A percentile compares a stretch with the other conserved stretches of the same genome.
Evolutionary conservation across 1,140 invertebrate species (phyloP).

Genomic region (Pteromalus puparum): DNA sequence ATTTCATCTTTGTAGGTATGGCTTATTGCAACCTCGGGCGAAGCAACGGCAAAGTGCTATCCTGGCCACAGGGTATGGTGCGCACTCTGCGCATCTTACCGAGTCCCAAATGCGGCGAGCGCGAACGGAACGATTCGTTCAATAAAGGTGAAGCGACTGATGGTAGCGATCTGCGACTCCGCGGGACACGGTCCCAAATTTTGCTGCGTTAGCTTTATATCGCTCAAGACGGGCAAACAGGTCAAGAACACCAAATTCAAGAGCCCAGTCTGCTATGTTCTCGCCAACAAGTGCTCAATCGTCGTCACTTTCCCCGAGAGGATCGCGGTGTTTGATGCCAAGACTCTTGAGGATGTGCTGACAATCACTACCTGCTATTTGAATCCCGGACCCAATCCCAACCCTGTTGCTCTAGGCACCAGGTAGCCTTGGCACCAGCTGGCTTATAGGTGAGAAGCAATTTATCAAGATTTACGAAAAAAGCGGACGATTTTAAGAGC

Average conservation of each 20-base stretch:
- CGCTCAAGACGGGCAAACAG: constrained; percentile 91
- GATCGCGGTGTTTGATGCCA: constrained; percentile 93
- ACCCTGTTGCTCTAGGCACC: constrained; percentile 92
- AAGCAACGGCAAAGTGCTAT: constrained; percentile 91
- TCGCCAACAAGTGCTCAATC: constrained; percentile 88
- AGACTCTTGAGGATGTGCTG: constrained; percentile 89
- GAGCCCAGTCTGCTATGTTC: constrained; percentile 90
- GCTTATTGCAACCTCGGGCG: constrained; percentile 87
- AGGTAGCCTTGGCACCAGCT: constrained; percentile 77
- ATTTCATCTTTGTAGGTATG: constrained; percentile 78
- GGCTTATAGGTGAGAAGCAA: constrained; percentile 76
- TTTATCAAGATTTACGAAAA: not conserved
- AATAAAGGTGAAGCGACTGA: constrained; percentile 86
- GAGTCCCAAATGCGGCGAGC: constrained; percentile 79
- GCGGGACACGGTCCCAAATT: constrained; percentile 87
- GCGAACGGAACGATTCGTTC: constrained; percentile 80
- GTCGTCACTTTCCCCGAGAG: constrained; percentile 92
- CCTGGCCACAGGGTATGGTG: constrained; percentile 91
- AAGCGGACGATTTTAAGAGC: not conserved
- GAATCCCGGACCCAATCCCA: constrained; percentile 88
- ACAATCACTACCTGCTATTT: constrained; percentile 93
- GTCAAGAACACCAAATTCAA: constrained; percentile 95
- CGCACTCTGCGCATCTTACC: constrained; percentile 89
- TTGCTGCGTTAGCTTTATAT: constrained; percentile 92
- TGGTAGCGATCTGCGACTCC: constrained; percentile 92